These are phyloP conservation scores for Campoletis raptor DNA, from an alignment of 2,888 invertebrate genomes.

Conservation along the genomic window DNA sequence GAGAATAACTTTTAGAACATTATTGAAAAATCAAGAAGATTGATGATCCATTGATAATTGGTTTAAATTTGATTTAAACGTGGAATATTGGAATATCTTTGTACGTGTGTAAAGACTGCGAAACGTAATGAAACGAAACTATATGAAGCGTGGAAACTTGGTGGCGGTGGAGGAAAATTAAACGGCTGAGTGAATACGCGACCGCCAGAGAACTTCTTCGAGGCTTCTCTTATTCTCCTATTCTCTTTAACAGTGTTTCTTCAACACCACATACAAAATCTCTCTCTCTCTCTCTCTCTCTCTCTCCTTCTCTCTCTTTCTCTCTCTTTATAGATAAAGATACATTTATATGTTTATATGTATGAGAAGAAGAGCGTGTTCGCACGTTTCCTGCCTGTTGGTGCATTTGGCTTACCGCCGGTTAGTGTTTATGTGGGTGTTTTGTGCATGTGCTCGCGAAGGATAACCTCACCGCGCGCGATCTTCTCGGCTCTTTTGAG, in stretches of 20 bases:
- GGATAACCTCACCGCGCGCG: conserved; percentile 37
- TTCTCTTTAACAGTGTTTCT: background rate
- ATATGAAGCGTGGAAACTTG: conserved; percentile 57
- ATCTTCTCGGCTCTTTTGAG: conserved; percentile 42
- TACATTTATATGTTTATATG: conserved; percentile 23
- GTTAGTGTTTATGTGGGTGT: conserved; percentile 56
- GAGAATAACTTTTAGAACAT: conserved; percentile 1
- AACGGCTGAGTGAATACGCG: conserved; percentile 62
- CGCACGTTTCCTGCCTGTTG: conserved; percentile 46
- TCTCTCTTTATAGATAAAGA: too few relatives aligned
- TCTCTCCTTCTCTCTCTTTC: too few relatives aligned
- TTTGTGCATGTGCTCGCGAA: conserved; percentile 37
- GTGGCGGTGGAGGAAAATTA: conserved; percentile 59
- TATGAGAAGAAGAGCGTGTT: conserved; percentile 23
- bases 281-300: too few relatives aligned
- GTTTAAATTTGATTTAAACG: conserved; percentile 20
- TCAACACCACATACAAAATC: background rate
- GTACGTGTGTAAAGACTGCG: conserved; percentile 5
- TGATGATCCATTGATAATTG: conserved; percentile 47
- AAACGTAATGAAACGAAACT: conserved; percentile 62
- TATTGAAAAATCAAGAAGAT: conserved; percentile 45
- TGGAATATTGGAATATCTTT: conserved; percentile 3
- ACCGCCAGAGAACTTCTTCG: conserved; percentile 36
- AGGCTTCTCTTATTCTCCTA: conserved; percentile 32
- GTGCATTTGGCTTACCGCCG: conserved; percentile 59